Conservation (phyloP, 2,113 vertebrate genomes). For the Pipa parva region DNA sequence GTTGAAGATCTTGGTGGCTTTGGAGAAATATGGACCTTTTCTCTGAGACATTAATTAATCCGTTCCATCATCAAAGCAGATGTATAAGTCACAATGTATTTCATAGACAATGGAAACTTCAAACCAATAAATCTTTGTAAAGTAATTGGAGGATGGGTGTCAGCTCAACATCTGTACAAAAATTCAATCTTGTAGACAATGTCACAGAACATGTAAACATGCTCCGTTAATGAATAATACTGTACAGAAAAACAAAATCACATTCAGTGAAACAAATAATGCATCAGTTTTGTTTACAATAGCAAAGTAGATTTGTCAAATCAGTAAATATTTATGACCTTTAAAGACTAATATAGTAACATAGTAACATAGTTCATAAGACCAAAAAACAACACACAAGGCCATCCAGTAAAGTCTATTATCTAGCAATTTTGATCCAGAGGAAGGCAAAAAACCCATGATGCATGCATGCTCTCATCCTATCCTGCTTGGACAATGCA, state of each 20-base stretch:
- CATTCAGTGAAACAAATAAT: too few relatives aligned
- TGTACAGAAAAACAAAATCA: not conserved
- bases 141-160: not conserved
- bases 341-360: too few relatives aligned
- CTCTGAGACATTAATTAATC: slow-evolving; percentile 2
- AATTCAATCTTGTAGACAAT: not conserved
- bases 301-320: too few relatives aligned
- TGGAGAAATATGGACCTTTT: slow-evolving; percentile 21
- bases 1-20: not conserved
- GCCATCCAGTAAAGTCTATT: too few relatives aligned
- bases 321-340: too few relatives aligned
- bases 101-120: not conserved
- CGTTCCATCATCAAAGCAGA: not conserved
- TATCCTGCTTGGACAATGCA: too few relatives aligned
- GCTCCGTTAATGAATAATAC: not conserved
- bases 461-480: too few relatives aligned
- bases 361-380: too few relatives aligned
- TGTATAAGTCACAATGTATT: not conserved
- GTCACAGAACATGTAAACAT: not conserved
- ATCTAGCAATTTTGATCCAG: too few relatives aligned
- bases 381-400: too few relatives aligned
- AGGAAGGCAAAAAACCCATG: too few relatives aligned
- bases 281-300: too few relatives aligned
- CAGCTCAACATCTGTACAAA: not conserved
- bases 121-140: not conserved